Conservation (phyloP, 1,140 invertebrate species). For the Sycophaga agraensis region DNA sequence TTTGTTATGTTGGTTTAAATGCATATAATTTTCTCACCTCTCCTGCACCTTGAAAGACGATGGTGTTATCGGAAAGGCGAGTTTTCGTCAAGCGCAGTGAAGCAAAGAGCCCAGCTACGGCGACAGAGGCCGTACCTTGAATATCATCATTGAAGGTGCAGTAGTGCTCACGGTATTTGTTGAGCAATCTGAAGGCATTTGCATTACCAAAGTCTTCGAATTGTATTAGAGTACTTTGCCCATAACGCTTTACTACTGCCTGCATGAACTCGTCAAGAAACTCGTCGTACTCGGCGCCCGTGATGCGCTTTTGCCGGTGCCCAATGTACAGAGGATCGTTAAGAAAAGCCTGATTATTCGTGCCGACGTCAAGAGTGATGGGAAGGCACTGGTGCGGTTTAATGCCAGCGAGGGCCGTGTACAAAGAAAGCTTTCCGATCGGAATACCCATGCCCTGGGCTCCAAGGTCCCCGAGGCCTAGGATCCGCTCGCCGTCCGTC, state of each 20-base stretch:
- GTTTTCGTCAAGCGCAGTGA: constrained; percentile 76
- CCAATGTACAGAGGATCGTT: constrained; percentile 94
- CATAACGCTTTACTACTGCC: constrained; percentile 81
- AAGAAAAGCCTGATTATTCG: constrained; percentile 80
- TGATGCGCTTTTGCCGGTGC: constrained; percentile 76
- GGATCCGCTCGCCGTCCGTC: constrained; percentile 90
- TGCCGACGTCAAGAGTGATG: constrained; percentile 89
- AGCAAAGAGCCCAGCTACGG: constrained; percentile 87
- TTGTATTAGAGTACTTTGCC: constrained; percentile 81
- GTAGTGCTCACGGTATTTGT: constrained; percentile 80
- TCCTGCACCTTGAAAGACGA: constrained; percentile 91
- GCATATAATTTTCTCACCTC: too few species aligned
- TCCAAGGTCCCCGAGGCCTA: constrained; percentile 92
- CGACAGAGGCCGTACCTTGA: constrained; percentile 88
- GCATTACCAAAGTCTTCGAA: constrained; percentile 95
- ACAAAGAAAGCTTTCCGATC: constrained; percentile 86
- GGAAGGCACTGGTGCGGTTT: constrained; percentile 87
- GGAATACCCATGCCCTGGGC: constrained; percentile 94
- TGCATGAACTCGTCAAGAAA: constrained; percentile 98
- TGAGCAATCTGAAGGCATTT: constrained; percentile 85
- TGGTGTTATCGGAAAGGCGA: constrained; percentile 75
- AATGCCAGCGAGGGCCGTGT: constrained; percentile 90
- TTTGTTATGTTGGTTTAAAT: too few species aligned
- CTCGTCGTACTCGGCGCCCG: constrained; percentile 83
- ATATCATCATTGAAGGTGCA: constrained; percentile 98